Evolutionary conservation across 2,888 invertebrate genomes (phyloP), one percentile per base, ranked within the genome.

Genomic region (Cryptus viduatorius): DNA sequence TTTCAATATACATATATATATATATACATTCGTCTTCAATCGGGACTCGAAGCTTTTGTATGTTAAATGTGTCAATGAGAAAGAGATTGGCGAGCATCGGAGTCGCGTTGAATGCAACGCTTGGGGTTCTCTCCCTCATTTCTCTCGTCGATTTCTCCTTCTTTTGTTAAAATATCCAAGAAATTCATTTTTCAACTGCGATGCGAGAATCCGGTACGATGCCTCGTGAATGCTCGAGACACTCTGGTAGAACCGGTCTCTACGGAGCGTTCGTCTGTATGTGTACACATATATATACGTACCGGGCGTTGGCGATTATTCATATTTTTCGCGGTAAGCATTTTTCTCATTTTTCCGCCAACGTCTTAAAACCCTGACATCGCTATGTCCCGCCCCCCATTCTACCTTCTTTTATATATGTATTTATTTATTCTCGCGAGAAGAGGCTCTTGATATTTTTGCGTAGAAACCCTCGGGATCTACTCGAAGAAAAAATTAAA

Each of bases 181-280:
- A 44, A 76, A 83, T 79, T 67, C 56, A 79, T 76, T 76, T 83
- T 73, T 76, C 76, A 64, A 69, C 48, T 72, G 29, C 61, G 50
- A 73, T 31, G 64, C 44, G 69, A 37, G 76, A 72, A 72, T 79
- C 64, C 71, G 46, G 44, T 19, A 71, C 64, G 81, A 10, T 14
- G 68, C 61, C 75, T 71, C 76, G 71, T 44, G 42, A 56, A 77
- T 59, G 71, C 50, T 44, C 50, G 69, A 44, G 68, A 71, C 53
- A 44, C 19, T 31, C 65, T 65, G n/a, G 7, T 37, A 8, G 56
- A 56, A 56, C 59, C 42, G 14, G 46, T 53, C 10, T n/a, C 19
- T 71, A 7, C 56, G 24, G 5, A 16, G 16, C 24, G 29, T 50
- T 5, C 19, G 8, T 64, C 19, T 71, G 24, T 71, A 50, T n/a